phyloP scores from a whole-genome alignment of 2,888 invertebrate genomes.

The Drosophila nr. perissopoda region DNA sequence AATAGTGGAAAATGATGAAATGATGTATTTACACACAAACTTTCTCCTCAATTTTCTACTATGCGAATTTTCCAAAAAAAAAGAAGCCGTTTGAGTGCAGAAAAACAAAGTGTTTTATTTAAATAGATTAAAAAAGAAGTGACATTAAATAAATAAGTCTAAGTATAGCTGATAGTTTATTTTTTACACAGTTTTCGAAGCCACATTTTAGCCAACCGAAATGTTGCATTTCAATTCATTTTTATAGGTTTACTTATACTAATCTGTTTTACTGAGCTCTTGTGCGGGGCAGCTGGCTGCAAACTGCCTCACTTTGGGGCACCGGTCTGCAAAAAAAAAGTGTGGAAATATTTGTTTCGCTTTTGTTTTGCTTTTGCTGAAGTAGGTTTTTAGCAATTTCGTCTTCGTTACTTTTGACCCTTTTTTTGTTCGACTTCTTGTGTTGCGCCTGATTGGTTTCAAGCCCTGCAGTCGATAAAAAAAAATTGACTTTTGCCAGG shows the following conservation, averaged over 20 bases:
- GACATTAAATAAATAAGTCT: neutral
- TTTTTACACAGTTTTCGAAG: neutral
- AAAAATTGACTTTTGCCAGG: neutral
- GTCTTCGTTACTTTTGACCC: constrained; percentile 33
- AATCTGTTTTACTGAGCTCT: neutral
- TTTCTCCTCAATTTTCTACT: neutral
- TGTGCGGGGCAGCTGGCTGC: constrained; percentile 17
- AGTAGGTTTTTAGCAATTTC: constrained; percentile 37
- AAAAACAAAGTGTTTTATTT: neutral
- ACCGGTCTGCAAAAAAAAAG: constrained; percentile 2
- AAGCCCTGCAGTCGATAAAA: constrained; percentile 32
- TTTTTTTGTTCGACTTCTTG: constrained; percentile 41
- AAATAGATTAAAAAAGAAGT: neutral
- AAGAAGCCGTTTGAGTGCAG: neutral
- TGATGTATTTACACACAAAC: neutral
- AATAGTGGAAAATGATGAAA: neutral
- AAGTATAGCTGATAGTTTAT: neutral
- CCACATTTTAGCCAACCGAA: neutral
- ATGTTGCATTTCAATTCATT: constrained; percentile 9
- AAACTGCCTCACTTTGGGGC: constrained; percentile 7
- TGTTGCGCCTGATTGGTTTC: constrained; percentile 55
- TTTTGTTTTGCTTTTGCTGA: constrained; percentile 18
- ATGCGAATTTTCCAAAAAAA: neutral
- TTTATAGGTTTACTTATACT: constrained; percentile 5
- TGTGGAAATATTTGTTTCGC: constrained; percentile 35